Evolutionary conservation across 2,113 vertebrate genomes (phyloP).

Genomic region (Neotragus moschatus): DNA sequence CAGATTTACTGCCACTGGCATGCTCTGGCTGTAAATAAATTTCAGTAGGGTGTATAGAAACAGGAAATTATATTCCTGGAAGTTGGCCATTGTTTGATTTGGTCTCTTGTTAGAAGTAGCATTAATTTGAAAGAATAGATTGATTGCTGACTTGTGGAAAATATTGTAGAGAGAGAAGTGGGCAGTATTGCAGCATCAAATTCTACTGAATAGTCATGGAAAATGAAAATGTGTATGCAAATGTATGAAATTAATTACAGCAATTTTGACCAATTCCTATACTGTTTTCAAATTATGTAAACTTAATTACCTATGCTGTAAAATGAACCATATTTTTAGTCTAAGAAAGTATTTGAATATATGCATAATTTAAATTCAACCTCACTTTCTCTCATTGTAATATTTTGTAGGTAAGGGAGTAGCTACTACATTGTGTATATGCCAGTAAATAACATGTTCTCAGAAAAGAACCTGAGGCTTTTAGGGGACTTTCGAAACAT

Average conservation of each 20-base stretch:
- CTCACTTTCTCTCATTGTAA: not conserved
- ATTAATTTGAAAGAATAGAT: slow-evolving; percentile 76
- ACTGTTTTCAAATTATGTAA: not conserved
- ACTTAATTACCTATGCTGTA: not conserved
- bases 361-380: not conserved
- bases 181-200: slow-evolving; percentile 58
- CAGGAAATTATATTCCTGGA: slow-evolving; percentile 79
- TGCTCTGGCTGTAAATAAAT: slow-evolving; percentile 72
- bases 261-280: not conserved
- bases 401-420: not conserved
- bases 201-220: slow-evolving; percentile 59
- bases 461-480: not conserved
- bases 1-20: slow-evolving; percentile 71
- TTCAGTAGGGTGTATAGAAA: slow-evolving; percentile 36
- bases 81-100: slow-evolving; percentile 74
- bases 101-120: slow-evolving; percentile 69
- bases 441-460: not conserved
- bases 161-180: slow-evolving; percentile 63
- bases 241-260: not conserved
- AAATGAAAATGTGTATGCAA: not conserved
- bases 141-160: slow-evolving; percentile 79
- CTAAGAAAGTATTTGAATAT: not conserved
- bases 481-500: not conserved
- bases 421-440: not conserved
- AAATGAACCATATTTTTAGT: not conserved